These are phyloP conservation scores for Tragelaphus eurycerus DNA, from an alignment of 2,797 vertebrate genomes.

Conservation along the genomic window DNA sequence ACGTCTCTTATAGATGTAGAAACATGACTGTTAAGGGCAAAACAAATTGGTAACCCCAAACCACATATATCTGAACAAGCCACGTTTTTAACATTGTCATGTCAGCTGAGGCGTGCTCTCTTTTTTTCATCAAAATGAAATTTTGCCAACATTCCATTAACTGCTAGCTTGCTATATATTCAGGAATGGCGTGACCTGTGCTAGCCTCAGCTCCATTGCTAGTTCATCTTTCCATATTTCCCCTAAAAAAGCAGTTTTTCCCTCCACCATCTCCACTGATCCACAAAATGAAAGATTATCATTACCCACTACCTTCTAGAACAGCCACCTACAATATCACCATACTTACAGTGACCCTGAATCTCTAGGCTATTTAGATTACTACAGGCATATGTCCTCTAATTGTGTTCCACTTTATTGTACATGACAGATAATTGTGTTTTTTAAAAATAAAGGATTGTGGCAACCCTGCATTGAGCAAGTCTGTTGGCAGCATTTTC, in stretches of 20 bases:
- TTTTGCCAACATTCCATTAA: not conserved
- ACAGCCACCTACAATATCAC: not conserved
- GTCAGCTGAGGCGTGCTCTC: not conserved
- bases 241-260: not conserved
- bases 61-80: not conserved
- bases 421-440: not conserved
- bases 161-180: not conserved
- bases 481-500: not conserved
- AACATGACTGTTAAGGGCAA: not conserved
- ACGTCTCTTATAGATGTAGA: not conserved
- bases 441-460: not conserved
- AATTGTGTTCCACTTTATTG: not conserved
- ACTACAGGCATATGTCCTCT: not conserved
- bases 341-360: not conserved
- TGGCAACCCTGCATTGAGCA: not conserved
- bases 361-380: not conserved
- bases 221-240: not conserved
- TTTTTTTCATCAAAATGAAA: constrained; percentile 14
- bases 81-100: not conserved
- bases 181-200: not conserved
- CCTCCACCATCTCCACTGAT: not conserved
- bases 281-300: not conserved
- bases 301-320: not conserved
- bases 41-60: not conserved
- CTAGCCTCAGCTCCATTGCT: not conserved